phyloP scores from a whole-genome alignment of 1,140 invertebrate species.

The Atta texana region DNA sequence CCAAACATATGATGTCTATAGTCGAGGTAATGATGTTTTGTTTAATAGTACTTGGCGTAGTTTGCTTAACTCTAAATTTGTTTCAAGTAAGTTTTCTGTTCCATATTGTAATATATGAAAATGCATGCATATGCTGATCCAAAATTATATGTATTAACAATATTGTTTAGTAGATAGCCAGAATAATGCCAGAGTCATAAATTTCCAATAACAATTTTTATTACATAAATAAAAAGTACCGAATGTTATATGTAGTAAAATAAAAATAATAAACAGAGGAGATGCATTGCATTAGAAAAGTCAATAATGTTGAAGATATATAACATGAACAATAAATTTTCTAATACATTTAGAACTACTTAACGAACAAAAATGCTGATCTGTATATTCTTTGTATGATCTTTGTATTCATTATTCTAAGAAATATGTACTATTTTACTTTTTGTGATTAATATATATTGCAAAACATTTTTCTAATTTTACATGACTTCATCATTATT shows the following conservation, averaged over 20 bases:
- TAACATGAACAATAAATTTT: background rate
- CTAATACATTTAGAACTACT: background rate
- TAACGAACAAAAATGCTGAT: background rate
- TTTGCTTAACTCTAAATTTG: background rate
- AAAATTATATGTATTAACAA: background rate
- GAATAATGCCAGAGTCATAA: background rate
- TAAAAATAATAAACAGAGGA: background rate
- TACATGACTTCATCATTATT: background rate
- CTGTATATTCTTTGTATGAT: background rate
- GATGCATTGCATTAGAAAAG: background rate
- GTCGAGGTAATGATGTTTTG: background rate
- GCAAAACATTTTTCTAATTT: background rate
- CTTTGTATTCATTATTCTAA: background rate
- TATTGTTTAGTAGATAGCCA: background rate
- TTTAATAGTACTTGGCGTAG: background rate
- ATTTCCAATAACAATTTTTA: too few relatives aligned
- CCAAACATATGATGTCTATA: background rate
- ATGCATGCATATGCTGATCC: too few relatives aligned
- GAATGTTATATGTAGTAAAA: background rate
- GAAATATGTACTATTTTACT: background rate
- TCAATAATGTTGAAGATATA: background rate
- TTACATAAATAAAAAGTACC: too few relatives aligned
- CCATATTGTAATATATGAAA: background rate
- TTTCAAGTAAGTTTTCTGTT: conserved; percentile 19
- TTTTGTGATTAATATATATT: background rate